Evolutionary conservation across 2,797 vertebrate species (phyloP).

Genomic region (Acrossocheilus wenchowensis): DNA sequence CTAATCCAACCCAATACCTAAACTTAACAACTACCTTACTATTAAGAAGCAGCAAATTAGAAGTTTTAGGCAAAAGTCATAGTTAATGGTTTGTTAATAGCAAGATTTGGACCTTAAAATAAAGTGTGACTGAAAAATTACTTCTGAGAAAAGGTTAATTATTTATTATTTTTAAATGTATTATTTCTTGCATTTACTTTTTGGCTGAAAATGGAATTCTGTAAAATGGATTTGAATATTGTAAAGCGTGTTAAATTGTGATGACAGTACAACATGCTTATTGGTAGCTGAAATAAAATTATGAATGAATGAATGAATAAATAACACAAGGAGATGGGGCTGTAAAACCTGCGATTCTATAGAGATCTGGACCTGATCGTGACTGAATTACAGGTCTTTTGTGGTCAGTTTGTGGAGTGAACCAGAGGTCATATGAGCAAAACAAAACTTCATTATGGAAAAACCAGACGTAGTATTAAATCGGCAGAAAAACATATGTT

Average conservation of each 20-base stretch:
- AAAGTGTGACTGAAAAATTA: not conserved
- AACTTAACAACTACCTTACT: not conserved
- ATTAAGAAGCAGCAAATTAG: not conserved
- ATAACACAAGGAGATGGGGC: not conserved
- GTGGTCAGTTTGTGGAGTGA: not conserved
- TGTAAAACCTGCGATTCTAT: not conserved
- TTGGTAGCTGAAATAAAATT: not conserved
- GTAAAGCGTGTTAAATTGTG: not conserved
- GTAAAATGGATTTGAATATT: not conserved
- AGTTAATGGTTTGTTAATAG: not conserved
- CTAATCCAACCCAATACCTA: not conserved
- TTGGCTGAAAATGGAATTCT: not conserved
- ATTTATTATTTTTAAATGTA: no score
- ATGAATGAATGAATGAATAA: not conserved
- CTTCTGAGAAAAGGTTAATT: not conserved
- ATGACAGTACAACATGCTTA: not conserved
- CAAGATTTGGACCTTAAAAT: not conserved
- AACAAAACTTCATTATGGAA: not conserved
- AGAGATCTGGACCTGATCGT: not conserved
- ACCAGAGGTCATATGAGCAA: not conserved
- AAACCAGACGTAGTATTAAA: slow-evolving; percentile 5
- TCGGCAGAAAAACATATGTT: slow-evolving; percentile 1
- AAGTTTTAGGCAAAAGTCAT: not conserved
- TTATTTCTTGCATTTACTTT: not conserved
- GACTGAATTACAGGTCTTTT: not conserved